Conservation (phyloP, 2,797 vertebrate genomes). For the Sparidentex hasta region DNA sequence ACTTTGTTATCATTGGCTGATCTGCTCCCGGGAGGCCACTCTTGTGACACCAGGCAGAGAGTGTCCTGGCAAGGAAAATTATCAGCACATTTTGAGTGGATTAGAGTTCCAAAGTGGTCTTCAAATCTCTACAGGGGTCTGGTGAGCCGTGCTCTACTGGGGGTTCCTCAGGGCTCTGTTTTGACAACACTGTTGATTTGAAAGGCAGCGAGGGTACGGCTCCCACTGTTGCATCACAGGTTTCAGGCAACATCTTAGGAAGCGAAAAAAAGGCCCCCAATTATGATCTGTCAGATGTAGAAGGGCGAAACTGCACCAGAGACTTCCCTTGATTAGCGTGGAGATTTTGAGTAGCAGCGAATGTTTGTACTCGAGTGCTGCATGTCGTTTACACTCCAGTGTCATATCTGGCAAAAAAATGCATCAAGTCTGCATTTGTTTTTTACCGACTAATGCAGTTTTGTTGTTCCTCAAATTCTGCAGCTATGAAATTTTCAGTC, state of each 20-base stretch:
- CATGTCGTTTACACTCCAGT: conserved; percentile 42
- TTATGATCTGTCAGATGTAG: conserved; percentile 79
- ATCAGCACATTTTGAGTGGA: conserved; percentile 94
- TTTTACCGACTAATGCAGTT: conserved; percentile 78
- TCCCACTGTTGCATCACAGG: conserved; percentile 76
- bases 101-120: conserved; percentile 92
- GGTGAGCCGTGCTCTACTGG: conserved; percentile 80
- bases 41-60: conserved; percentile 96
- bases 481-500: conserved; percentile 62
- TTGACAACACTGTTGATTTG: conserved; percentile 78
- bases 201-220: conserved; percentile 71
- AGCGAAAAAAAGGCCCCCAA: conserved; percentile 61
- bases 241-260: conserved; percentile 72
- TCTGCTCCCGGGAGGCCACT: conserved; percentile 95
- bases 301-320: conserved; percentile 55
- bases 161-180: conserved; percentile 83
- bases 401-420: conserved; percentile 58
- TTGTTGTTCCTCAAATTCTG: conserved; percentile 64
- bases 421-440: conserved; percentile 54
- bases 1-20: conserved; percentile 99
- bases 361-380: conserved; percentile 52
- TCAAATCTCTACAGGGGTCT: conserved; percentile 92
- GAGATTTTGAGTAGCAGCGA: conserved; percentile 58
- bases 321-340: conserved; percentile 68
- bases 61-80: conserved; percentile 98